Percentiles rank a stretch among this genome's conserved stretches.
Conservation (phyloP, 2,888 invertebrate genomes). For the Aricia artaxerxes region DNA sequence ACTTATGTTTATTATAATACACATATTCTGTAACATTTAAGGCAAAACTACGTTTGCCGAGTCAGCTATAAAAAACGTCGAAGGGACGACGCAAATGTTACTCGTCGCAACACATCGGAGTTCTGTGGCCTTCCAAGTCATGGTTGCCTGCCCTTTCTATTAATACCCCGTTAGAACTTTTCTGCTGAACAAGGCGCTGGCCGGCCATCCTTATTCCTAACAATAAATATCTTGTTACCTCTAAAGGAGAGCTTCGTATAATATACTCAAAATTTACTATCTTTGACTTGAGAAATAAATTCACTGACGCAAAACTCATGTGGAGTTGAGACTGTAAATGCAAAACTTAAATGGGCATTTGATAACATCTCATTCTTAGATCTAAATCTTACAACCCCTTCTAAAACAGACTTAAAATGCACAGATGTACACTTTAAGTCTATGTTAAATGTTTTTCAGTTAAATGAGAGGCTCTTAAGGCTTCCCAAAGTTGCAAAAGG, state of each 20-base stretch:
- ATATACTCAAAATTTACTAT: neutral
- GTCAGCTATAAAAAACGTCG: neutral
- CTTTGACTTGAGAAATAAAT: neutral
- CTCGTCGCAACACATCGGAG: neutral
- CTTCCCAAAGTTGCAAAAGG: slow-evolving; percentile 55
- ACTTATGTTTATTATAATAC: too few species aligned
- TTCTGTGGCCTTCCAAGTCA: neutral
- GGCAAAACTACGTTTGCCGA: too few species aligned
- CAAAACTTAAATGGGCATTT: neutral
- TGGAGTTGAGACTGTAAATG: too few species aligned
- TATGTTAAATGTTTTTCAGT: too few species aligned
- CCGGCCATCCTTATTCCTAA: neutral
- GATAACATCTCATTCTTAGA: neutral
- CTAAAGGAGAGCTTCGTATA: neutral
- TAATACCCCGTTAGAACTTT: slow-evolving; percentile 6
- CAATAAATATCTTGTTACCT: neutral
- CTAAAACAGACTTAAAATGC: neutral
- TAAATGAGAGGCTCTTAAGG: slow-evolving; percentile 34
- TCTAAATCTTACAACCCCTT: neutral
- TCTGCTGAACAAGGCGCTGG: neutral
- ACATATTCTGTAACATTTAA: too few species aligned
- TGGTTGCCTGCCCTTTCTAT: slow-evolving; percentile 4
- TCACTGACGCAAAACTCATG: neutral
- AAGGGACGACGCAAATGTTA: neutral
- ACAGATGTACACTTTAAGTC: neutral